A percentile compares a stretch with the other conserved stretches of the same genome.
Conservation (phyloP, 2,888 invertebrate genomes). For the Brenthis daphne region DNA sequence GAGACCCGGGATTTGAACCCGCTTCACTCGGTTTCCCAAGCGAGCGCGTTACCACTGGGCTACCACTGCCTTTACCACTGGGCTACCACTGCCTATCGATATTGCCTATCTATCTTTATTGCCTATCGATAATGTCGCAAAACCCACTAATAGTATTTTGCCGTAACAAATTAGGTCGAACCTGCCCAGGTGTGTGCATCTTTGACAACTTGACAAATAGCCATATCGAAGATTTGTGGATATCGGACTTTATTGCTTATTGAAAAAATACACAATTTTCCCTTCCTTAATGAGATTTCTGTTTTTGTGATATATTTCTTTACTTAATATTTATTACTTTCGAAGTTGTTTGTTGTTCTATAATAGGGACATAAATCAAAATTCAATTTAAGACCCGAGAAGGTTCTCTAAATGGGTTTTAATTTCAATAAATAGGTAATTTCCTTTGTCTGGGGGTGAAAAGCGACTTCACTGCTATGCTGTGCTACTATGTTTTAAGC, state of each 20-base stretch:
- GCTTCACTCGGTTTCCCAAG: too few species aligned
- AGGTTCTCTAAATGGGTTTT: too few species aligned
- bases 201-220: constrained; percentile 21
- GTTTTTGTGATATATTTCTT: constrained; percentile 8
- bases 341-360: neutral
- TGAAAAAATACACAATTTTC: constrained; percentile 10
- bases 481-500: too few species aligned
- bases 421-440: too few species aligned
- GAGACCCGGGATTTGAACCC: too few species aligned
- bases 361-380: neutral
- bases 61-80: too few species aligned
- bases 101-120: too few species aligned
- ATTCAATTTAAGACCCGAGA: too few species aligned
- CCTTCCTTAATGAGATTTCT: constrained; percentile 16
- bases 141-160: neutral
- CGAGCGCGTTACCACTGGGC: too few species aligned
- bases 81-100: too few species aligned
- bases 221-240: constrained; percentile 12
- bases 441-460: too few species aligned
- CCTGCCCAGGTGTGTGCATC: constrained; percentile 17
- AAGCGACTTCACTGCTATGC: too few species aligned
- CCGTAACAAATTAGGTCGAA: constrained; percentile 15
- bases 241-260: constrained; percentile 19
- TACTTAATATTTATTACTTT: constrained; percentile 6
- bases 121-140: constrained; percentile 1